Percentiles rank a stretch among this genome's conserved stretches.
These are phyloP conservation scores for Conger conger DNA, from an alignment of 2,113 vertebrate genomes.

Conservation along the genomic window DNA sequence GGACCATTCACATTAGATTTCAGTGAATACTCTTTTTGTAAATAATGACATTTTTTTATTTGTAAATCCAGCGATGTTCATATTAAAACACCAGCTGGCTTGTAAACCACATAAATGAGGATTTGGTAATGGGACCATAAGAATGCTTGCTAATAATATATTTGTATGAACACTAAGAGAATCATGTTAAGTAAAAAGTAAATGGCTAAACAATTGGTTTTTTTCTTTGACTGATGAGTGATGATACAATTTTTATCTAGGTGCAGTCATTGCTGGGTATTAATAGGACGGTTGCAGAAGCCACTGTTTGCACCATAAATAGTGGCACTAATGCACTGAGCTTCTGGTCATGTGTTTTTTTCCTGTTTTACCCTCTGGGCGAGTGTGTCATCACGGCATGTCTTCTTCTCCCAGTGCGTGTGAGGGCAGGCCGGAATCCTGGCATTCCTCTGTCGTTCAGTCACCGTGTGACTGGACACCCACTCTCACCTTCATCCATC, in stretches of 20 bases:
- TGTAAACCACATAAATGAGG: no score
- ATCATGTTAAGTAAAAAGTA: not conserved
- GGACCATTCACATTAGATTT: no score
- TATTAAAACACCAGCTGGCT: no score
- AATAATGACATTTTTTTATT: no score
- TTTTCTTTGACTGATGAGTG: not conserved
- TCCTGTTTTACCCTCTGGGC: not conserved
- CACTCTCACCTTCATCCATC: constrained; percentile 70
- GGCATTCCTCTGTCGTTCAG: constrained; percentile 67
- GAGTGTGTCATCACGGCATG: not conserved
- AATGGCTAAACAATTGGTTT: not conserved
- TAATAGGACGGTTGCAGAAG: not conserved
- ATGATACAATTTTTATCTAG: not conserved
- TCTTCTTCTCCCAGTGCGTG: not conserved
- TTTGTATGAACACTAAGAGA: not conserved
- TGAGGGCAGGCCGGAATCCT: not conserved
- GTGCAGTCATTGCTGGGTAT: not conserved
- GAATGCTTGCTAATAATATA: not conserved
- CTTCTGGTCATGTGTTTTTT: not conserved
- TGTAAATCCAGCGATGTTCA: no score
- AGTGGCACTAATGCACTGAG: not conserved
- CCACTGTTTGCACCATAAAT: not conserved
- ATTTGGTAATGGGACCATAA: no score
- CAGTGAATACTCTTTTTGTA: no score
- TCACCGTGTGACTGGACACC: constrained; percentile 68